A percentile compares a stretch with the other conserved stretches of the same genome.
These are phyloP conservation scores for Aspidiotus rigidus DNA, from an alignment of 2,888 invertebrate species.

Conservation along the genomic window DNA sequence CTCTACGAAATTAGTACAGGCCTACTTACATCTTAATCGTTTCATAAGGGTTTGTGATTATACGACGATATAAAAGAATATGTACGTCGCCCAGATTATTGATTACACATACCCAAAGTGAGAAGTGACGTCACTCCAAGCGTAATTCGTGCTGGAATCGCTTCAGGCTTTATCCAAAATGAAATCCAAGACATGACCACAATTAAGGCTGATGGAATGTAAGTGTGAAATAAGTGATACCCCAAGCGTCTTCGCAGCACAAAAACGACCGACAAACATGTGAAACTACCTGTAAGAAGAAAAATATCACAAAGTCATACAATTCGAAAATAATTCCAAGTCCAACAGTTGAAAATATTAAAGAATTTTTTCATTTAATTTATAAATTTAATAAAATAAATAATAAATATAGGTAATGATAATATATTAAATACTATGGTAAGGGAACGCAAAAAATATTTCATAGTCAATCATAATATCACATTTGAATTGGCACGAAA, in stretches of 20 bases:
- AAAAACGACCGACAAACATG: constrained; percentile 81
- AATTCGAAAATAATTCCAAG: no score
- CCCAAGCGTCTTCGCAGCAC: constrained; percentile 72
- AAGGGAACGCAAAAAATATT: no score
- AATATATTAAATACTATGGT: no score
- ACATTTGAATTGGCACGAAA: no score
- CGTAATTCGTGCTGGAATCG: constrained; percentile 81
- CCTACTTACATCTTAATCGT: no score
- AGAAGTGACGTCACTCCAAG: constrained; percentile 77
- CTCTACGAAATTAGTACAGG: no score
- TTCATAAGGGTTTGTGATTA: no score
- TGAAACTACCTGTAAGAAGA: constrained; percentile 65
- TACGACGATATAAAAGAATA: no score
- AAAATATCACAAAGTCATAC: not conserved
- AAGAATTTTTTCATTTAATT: not conserved
- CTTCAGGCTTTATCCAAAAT: constrained; percentile 91
- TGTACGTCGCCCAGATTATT: not conserved
- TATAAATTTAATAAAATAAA: no score
- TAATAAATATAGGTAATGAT: no score
- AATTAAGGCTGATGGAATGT: constrained; percentile 82
- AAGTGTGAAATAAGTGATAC: constrained; percentile 84
- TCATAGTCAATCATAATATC: no score
- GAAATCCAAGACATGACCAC: constrained; percentile 95
- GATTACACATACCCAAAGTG: constrained; percentile 58
- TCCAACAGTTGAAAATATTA: not conserved